Conservation (phyloP, 2,113 vertebrate genomes). For the Hyperoodon ampullatus region DNA sequence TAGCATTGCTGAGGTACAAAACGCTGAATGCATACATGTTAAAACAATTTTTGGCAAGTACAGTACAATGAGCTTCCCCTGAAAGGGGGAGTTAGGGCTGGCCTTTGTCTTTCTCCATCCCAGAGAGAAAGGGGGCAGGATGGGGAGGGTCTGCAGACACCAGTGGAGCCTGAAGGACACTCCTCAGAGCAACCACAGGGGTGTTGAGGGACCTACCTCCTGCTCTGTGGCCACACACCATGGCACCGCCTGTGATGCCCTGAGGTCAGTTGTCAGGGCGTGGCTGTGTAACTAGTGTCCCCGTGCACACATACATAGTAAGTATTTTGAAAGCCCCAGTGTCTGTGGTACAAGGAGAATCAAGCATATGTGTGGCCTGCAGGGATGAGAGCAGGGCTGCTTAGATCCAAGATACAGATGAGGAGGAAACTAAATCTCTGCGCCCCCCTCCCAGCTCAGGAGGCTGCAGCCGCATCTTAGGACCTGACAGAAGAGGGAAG, state of each 20-base stretch:
- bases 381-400: no score
- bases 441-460: fast-evolving
- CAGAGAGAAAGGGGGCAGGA: no score
- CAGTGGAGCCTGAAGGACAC: fast-evolving
- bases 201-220: fast-evolving
- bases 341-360: background rate
- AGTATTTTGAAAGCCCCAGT: no score
- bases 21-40: background rate
- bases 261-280: background rate
- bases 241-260: no score
- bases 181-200: no score
- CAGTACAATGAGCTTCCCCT: fast-evolving
- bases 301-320: fast-evolving
- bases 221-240: no score
- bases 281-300: fast-evolving
- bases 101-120: no score
- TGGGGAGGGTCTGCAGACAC: background rate
- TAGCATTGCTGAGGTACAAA: background rate
- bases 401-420: fast-evolving
- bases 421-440: background rate
- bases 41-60: fast-evolving
- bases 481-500: background rate
- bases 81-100: no score
- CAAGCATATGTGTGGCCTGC: fast-evolving
- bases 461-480: background rate